Conservation (phyloP, 2,113 vertebrate species). For the Nibea albiflora region DNA sequence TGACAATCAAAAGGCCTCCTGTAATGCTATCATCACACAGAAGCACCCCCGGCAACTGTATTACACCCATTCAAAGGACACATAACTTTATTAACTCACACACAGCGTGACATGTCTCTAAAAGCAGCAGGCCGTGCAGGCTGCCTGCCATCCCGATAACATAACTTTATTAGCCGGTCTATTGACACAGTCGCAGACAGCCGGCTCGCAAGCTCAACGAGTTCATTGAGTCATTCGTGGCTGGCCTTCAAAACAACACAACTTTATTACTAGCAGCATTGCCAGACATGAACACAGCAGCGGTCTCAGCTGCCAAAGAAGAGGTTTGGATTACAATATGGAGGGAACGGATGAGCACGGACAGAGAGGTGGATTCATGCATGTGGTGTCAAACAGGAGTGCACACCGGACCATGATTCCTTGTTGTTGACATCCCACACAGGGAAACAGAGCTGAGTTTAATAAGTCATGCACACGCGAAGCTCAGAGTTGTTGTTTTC, state of each 20-base stretch:
- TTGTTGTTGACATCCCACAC: not conserved
- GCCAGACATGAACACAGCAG: conserved; percentile 60
- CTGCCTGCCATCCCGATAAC: conserved; percentile 66
- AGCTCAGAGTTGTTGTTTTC: not conserved
- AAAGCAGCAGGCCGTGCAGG: conserved; percentile 66
- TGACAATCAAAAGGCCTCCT: conserved; percentile 66
- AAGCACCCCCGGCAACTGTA: conserved; percentile 56
- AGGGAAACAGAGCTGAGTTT: not conserved
- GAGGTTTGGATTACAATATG: conserved; percentile 22
- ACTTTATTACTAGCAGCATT: conserved; percentile 59
- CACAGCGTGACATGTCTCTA: conserved; percentile 69
- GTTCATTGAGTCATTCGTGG: conserved; percentile 64
- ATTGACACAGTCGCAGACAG: conserved; percentile 67
- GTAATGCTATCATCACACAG: conserved; percentile 53
- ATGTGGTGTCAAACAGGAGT: not conserved
- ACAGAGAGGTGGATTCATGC: not conserved
- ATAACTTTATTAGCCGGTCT: conserved; percentile 76
- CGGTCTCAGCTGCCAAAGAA: conserved; percentile 33
- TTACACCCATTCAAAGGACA: conserved; percentile 64
- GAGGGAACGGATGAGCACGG: not conserved
- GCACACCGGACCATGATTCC: not conserved
- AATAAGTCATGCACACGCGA: not conserved
- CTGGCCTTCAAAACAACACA: conserved; percentile 64
- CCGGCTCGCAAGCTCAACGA: conserved; percentile 52
- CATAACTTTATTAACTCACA: conserved; percentile 77